Percentiles rank a stretch among this genome's conserved stretches.
Conservation (phyloP, 2,113 vertebrate genomes). For the Misgurnus anguillicaudatus region DNA sequence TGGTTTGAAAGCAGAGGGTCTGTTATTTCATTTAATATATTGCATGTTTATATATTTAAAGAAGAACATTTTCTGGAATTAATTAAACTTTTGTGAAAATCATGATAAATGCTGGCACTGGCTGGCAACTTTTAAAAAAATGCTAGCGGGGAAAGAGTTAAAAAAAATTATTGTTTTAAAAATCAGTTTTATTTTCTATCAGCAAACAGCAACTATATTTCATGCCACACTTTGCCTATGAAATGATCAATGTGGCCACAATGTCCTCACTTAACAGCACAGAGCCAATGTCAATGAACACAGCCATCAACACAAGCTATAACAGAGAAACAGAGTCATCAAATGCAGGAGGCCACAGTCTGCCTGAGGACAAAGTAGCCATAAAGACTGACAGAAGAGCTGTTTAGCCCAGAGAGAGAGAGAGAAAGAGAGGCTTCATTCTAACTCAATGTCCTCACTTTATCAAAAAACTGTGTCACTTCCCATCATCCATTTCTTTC, state of each 20-base stretch:
- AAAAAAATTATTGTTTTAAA: conserved; percentile 33
- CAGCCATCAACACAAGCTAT: conserved; percentile 71
- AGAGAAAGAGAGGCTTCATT: conserved; percentile 60
- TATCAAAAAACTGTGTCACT: conserved; percentile 73
- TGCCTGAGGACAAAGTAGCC: conserved; percentile 70
- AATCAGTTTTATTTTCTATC: conserved; percentile 19
- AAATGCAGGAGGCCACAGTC: conserved; percentile 62
- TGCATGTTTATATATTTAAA: too few species aligned
- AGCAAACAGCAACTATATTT: background rate
- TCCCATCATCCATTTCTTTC: conserved; percentile 57
- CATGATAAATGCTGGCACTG: too few species aligned
- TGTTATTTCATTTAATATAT: too few species aligned
- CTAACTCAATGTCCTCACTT: conserved; percentile 69
- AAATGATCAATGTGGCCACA: conserved; percentile 25
- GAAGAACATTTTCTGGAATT: too few species aligned
- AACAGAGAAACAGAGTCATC: conserved; percentile 71
- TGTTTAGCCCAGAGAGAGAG: conserved; percentile 66
- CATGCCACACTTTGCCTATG: background rate
- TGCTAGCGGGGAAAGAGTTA: too few species aligned
- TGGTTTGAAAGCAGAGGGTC: too few species aligned
- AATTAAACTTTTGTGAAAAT: too few species aligned
- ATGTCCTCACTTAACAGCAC: conserved; percentile 57
- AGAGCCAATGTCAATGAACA: conserved; percentile 66
- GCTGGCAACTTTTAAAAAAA: too few species aligned
- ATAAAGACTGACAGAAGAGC: conserved; percentile 73